A percentile compares a stretch with the other conserved stretches of the same genome.
Conservation (phyloP, 2,113 vertebrate species). For the Oryzias javanicus region DNA sequence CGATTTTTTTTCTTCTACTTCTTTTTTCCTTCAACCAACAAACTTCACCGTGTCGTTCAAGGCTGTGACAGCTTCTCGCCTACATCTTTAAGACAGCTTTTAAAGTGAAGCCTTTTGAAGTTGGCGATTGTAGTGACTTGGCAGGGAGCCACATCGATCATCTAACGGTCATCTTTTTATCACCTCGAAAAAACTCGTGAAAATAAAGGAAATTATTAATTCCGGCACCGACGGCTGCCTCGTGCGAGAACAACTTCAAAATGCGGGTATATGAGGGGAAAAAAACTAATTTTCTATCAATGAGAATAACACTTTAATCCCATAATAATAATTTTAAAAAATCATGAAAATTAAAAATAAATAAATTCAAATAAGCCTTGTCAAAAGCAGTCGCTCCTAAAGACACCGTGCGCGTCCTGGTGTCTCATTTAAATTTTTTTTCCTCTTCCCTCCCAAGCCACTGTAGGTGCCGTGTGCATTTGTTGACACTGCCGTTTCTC, state of each 20-base stretch:
- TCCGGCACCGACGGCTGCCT: slow-evolving; percentile 1
- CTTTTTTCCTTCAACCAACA: slow-evolving; percentile 1
- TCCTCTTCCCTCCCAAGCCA: slow-evolving; percentile 47
- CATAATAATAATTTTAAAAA: neutral
- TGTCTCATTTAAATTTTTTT: slow-evolving; percentile 30
- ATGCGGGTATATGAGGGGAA: neutral
- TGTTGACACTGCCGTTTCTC: slow-evolving; percentile 69
- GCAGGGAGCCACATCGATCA: slow-evolving; percentile 30
- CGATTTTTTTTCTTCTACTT: neutral
- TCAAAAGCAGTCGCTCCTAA: slow-evolving; percentile 20
- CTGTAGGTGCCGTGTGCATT: slow-evolving; percentile 60
- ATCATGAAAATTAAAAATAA: slow-evolving; percentile 1
- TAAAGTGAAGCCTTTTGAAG: slow-evolving; percentile 41
- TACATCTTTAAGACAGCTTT: slow-evolving; percentile 22
- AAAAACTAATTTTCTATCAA: neutral
- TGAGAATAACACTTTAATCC: too few relatives aligned
- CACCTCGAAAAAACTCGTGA: neutral
- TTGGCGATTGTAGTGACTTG: slow-evolving; percentile 44
- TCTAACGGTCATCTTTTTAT: slow-evolving; percentile 10
- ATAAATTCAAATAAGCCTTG: neutral
- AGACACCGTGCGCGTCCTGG: slow-evolving; percentile 35
- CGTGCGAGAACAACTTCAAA: neutral
- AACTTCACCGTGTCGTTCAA: slow-evolving; percentile 20
- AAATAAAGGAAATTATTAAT: neutral
- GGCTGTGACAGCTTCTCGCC: slow-evolving; percentile 22